phyloP scores from a whole-genome alignment of 2,888 invertebrate genomes.

The Agrenia bidenticulata region DNA sequence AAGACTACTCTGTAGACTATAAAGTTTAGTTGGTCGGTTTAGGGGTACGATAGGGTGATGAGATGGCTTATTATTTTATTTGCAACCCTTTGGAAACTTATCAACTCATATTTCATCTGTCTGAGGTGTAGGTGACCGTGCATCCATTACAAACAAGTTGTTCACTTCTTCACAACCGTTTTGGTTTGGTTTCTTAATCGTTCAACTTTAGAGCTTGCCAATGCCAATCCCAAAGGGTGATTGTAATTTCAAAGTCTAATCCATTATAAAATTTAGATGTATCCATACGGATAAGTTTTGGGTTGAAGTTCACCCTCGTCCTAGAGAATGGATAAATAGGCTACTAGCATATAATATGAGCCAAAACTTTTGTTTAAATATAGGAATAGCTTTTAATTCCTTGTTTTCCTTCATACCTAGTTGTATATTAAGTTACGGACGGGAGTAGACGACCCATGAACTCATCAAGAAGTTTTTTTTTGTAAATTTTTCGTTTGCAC shows the following conservation, averaged over 20 bases:
- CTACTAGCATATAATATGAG: background rate
- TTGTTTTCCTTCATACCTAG: too few species aligned
- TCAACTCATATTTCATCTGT: background rate
- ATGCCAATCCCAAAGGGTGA: too few species aligned
- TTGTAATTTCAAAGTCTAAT: too few species aligned
- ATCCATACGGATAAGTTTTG: too few species aligned
- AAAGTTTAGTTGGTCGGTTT: background rate
- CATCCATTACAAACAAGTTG: constrained; percentile 8
- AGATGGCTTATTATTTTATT: background rate
- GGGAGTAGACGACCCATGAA: constrained; percentile 18
- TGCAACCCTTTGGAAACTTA: too few species aligned
- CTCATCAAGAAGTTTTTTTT: constrained; percentile 10
- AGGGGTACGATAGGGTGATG: background rate
- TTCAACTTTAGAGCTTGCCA: background rate
- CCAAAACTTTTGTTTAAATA: too few species aligned
- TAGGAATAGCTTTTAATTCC: too few species aligned
- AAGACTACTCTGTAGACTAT: too few species aligned
- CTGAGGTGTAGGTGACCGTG: constrained; percentile 1
- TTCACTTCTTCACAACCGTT: background rate
- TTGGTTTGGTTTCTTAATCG: background rate
- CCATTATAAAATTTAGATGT: too few species aligned
- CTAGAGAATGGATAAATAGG: constrained; percentile 5
- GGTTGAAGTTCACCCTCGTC: background rate
- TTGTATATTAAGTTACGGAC: background rate
- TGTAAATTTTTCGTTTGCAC: background rate